These are phyloP conservation scores for Todiramphus chloris DNA, from an alignment of 2,113 vertebrate species.

Conservation along the genomic window DNA sequence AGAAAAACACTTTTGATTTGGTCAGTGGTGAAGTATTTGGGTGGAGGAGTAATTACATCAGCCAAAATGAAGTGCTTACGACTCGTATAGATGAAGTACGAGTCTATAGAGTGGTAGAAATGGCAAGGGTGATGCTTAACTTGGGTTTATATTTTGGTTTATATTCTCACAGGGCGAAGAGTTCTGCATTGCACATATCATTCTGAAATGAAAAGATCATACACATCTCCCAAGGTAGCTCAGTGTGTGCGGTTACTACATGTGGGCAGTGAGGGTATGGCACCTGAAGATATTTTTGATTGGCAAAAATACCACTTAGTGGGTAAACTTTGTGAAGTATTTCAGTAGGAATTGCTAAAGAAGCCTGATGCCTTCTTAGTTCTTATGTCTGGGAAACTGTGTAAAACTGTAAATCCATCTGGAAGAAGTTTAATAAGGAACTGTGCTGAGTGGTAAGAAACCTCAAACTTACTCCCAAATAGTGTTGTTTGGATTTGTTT, in stretches of 20 bases:
- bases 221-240: accelerated
- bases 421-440: background rate
- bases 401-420: background rate
- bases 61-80: background rate
- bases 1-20: background rate
- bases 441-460: background rate
- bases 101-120: accelerated
- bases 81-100: accelerated
- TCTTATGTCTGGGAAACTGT: background rate
- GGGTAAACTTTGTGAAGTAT: background rate
- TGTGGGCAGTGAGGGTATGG: accelerated
- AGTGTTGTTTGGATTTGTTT: background rate
- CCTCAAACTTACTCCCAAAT: background rate
- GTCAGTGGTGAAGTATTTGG: background rate
- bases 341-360: background rate
- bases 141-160: background rate
- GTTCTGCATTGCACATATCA: accelerated
- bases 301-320: background rate
- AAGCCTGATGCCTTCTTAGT: background rate
- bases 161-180: accelerated
- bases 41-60: background rate
- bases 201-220: background rate
- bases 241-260: background rate
- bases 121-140: background rate
- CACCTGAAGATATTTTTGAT: background rate